A percentile compares a stretch with the other conserved stretches of the same genome.
These are phyloP conservation scores for Anoplolepis gracilipes DNA, from an alignment of 1,140 invertebrate genomes.

Conservation along the genomic window DNA sequence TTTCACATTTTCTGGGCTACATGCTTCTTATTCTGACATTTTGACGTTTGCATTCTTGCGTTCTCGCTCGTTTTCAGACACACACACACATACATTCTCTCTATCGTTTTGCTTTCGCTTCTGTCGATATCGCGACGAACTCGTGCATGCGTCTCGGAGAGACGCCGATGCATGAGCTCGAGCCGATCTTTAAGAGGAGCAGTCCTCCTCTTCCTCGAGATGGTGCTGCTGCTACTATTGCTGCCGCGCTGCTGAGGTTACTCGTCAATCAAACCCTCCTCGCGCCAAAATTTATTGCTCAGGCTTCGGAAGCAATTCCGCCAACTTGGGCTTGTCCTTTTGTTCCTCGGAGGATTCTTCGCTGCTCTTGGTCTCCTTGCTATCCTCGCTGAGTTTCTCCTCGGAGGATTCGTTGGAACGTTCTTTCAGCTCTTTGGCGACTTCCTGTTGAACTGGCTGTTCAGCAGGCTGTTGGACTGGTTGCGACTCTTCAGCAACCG, in stretches of 20 bases:
- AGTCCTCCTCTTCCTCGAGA: conserved; percentile 52
- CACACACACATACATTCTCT: conserved; percentile 24
- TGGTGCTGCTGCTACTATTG: conserved; percentile 67
- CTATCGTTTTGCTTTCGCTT: neutral
- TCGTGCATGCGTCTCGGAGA: conserved; percentile 40
- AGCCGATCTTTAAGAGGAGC: conserved; percentile 74
- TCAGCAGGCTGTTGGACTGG: conserved; percentile 40
- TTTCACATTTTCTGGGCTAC: conserved; percentile 67
- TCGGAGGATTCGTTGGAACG: conserved; percentile 64
- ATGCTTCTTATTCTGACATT: conserved; percentile 4
- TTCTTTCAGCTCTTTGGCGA: conserved; percentile 56
- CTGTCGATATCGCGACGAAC: conserved; percentile 50
- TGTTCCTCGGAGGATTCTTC: conserved; percentile 77
- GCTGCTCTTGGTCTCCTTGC: conserved; percentile 69
- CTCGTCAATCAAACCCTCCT: conserved; percentile 58
- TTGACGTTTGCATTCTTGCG: conserved; percentile 40
- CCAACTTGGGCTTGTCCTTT: conserved; percentile 64
- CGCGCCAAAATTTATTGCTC: conserved; percentile 48
- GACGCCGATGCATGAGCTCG: conserved; percentile 52
- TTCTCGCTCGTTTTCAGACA: neutral
- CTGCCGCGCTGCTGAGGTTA: conserved; percentile 68
- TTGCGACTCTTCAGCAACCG: conserved; percentile 32
- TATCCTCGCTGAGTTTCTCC: conserved; percentile 59
- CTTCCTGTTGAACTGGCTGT: conserved; percentile 38
- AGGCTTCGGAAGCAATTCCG: conserved; percentile 70